phyloP scores from a whole-genome alignment of 1,140 invertebrate genomes.

The Laupala kohalensis region DNA sequence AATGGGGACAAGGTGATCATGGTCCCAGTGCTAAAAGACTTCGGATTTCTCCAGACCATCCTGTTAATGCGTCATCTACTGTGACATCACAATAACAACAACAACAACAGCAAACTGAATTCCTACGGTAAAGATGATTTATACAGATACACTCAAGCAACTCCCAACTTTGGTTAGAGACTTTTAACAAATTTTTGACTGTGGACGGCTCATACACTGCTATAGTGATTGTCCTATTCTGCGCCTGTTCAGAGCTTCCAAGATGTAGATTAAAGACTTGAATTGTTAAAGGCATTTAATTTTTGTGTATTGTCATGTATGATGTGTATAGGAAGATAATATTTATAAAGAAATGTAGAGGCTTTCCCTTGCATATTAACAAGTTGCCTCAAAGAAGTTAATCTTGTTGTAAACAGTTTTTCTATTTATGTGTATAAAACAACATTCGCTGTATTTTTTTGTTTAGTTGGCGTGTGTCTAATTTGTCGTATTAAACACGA shows the following conservation, averaged over 20 bases:
- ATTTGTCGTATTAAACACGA: too few species aligned
- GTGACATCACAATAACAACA: conserved; percentile 30
- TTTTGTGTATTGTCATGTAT: too few species aligned
- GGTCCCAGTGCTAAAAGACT: conserved; percentile 46
- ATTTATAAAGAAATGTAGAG: too few species aligned
- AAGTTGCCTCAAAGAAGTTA: too few species aligned
- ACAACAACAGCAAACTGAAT: conserved; percentile 31
- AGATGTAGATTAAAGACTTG: background rate
- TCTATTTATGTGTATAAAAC: too few species aligned
- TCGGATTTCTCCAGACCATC: conserved; percentile 38
- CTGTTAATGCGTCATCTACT: conserved; percentile 16
- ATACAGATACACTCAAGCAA: conserved; percentile 6
- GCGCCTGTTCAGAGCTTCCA: background rate
- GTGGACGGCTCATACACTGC: background rate
- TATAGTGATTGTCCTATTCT: background rate
- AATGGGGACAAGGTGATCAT: conserved; percentile 28
- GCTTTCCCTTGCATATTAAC: too few species aligned
- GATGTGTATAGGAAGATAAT: too few species aligned
- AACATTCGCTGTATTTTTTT: too few species aligned
- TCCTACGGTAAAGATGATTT: conserved; percentile 25
- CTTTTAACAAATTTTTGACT: background rate
- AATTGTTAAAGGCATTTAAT: too few species aligned
- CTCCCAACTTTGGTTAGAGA: conserved; percentile 11
- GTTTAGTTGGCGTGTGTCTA: too few species aligned
- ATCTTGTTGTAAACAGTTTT: too few species aligned